Conservation (phyloP, 37 sponge, comb jelly and placozoan genomes). For the Sycon ciliatum region DNA sequence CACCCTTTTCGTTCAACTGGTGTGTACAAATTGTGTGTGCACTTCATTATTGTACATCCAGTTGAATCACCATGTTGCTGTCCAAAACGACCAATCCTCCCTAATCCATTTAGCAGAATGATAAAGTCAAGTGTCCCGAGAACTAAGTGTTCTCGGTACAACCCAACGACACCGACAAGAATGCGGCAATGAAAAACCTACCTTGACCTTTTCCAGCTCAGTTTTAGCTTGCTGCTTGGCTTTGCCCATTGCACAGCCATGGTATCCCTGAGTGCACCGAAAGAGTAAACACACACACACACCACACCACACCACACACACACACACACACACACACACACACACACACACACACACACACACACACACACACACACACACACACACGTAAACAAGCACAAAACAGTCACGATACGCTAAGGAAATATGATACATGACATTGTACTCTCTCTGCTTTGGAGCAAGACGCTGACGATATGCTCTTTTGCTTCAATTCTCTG, state of each 20-base stretch:
- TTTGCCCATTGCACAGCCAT: slow-evolving; percentile 91
- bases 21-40: too few species aligned
- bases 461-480: too few species aligned
- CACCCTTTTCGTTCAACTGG: too few species aligned
- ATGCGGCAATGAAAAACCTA: slow-evolving; percentile 12
- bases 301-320: not conserved
- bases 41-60: too few species aligned
- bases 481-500: too few species aligned
- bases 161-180: not conserved
- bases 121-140: too few species aligned
- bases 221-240: slow-evolving; percentile 93
- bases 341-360: slow-evolving; percentile 37
- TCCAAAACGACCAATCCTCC: too few species aligned
- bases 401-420: not conserved
- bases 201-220: slow-evolving; percentile 88
- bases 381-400: not conserved
- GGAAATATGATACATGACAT: not conserved
- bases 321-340: slow-evolving; percentile 36
- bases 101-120: too few species aligned
- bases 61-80: too few species aligned
- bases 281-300: not conserved
- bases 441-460: too few species aligned
- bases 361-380: not conserved
- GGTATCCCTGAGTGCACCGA: slow-evolving; percentile 60
- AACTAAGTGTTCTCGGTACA: not conserved